Evolutionary conservation across 2,113 vertebrate genomes (phyloP).

Genomic region (Paramormyrops kingsleyae): DNA sequence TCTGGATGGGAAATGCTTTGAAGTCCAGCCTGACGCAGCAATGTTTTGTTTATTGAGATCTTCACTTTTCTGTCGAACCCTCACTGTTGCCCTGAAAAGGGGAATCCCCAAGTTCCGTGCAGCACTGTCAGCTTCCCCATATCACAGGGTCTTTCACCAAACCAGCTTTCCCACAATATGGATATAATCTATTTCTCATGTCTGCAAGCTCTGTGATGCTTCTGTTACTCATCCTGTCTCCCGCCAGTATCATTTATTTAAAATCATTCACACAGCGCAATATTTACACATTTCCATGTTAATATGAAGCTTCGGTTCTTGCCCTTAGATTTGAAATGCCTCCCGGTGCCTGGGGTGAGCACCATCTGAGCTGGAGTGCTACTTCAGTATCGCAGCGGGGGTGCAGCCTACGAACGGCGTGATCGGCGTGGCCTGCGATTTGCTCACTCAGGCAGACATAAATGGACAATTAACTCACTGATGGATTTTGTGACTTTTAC

Average conservation of each 20-base stretch:
- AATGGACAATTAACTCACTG: neutral
- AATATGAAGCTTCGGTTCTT: neutral
- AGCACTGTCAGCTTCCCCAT: neutral
- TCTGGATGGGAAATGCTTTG: neutral
- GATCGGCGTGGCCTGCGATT: neutral
- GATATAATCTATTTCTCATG: neutral
- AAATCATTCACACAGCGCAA: neutral
- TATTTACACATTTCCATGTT: neutral
- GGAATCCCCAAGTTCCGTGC: neutral
- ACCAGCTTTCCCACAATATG: neutral
- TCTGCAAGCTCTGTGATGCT: neutral
- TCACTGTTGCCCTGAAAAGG: neutral
- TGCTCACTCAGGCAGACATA: neutral
- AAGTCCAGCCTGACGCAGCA: neutral
- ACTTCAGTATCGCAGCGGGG: neutral
- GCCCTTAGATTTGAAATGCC: neutral
- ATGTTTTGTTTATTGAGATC: neutral
- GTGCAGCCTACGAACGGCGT: neutral
- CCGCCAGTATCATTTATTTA: neutral
- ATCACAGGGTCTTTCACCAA: neutral
- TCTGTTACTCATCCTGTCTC: neutral
- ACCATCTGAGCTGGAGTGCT: neutral
- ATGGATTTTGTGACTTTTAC: neutral
- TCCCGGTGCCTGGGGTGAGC: too few species aligned
- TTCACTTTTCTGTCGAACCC: neutral